Base-by-base conservation (phyloP, 1,140 invertebrate species). In the Odontomachus brunneus region DNA sequence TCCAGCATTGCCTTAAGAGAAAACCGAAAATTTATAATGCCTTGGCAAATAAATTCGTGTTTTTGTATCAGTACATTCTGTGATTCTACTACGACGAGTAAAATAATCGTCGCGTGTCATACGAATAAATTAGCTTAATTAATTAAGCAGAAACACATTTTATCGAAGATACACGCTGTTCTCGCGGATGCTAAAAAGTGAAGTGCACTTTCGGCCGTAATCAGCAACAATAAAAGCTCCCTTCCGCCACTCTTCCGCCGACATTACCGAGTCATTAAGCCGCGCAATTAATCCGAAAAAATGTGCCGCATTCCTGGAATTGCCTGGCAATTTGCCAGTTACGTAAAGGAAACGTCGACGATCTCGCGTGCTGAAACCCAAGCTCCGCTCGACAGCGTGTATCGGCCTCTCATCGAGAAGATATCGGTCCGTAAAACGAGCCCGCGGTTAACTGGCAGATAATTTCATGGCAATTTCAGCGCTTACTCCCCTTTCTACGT, bases 381-480 rank as follows among this genome's bases (percentile, higher is more conserved):
- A 85, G 84, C 85, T n/a, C n/a, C 53, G 57, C 63, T 51, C 71
- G 29, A 15, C 38, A 38, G 80, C 65, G 72, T 72, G 75, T 66
- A 73, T 67, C 49, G 60, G 59, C 38, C 73, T 73, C 84, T 53
- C 72, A 74, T 75, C 73, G 59, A 63, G 48, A 55, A 38, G 57
- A 83, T 85, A 76, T 71, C 65, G 57, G 26, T 24, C 57, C 76
- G 71, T 87, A 82, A 87, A 87, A 82, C 65, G 57, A 69, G 57
- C 51, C 49, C 44, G 62, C n/a, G 44, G 66, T 87, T 87, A 87
- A 78, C 84, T 67, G 73, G 84, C 73, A 78, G 80, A 85, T 87
- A 85, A 87, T 87, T 78, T 75, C 80, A 85, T 72, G 60, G 78
- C 59, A 87, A 87, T 85, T 87, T 85, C 63, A 78, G 71, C 66